Base-by-base conservation (phyloP, 2,888 invertebrate species). In the Cremastinae sp. region DNA sequence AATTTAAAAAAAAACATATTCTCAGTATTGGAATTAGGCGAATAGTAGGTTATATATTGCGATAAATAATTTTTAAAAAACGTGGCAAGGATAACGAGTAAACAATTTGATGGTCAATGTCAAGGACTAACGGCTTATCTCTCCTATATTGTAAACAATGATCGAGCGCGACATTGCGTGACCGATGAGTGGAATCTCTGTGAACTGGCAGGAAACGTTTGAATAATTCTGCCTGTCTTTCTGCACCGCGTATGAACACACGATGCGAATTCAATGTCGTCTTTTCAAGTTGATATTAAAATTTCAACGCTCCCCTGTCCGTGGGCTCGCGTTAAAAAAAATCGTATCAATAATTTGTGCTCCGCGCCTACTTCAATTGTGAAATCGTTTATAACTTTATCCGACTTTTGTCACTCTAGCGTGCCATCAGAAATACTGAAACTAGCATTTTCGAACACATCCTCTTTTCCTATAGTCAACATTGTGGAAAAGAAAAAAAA, bases 71-170 rank as follows among this genome's bases (percentile, higher is more conserved):
- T n/a, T n/a, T n/a, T n/a, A n/a, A 4, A 20, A 10, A 10, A n/a
- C 8, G 22, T 2, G 0, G 5, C 20, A 36, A 41, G 3, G 45
- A 16, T n/a, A 5, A 9, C 12, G 22, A 20, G 8, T 38, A 9
- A 3, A 49, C 22, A 53, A 41, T n/a, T 22, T 22, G n/a, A 53
- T 28, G 9, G n/a, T 9, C 56, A 66, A 56, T 34, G 66, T 66
- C 66, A 66, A 66, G 54, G 66, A n/a, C 66, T 66, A 56, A 66
- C 54, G 54, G 66, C 45, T 66, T 47, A 66, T 47, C 20, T 47
- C 20, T 47, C 34, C 14, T 8, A 4, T 10, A 56, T 12, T 36
- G 56, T 66, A 66, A 66, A 66, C 47, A 56, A 47, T 66, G 54
- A 18, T 56, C 45, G 43, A 10, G 43, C 43, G 43, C 16, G 20